Evolutionary conservation across 2,113 vertebrate genomes (phyloP), one percentile per base, ranked within the genome.

Genomic region (Neogobius melanostomus): DNA sequence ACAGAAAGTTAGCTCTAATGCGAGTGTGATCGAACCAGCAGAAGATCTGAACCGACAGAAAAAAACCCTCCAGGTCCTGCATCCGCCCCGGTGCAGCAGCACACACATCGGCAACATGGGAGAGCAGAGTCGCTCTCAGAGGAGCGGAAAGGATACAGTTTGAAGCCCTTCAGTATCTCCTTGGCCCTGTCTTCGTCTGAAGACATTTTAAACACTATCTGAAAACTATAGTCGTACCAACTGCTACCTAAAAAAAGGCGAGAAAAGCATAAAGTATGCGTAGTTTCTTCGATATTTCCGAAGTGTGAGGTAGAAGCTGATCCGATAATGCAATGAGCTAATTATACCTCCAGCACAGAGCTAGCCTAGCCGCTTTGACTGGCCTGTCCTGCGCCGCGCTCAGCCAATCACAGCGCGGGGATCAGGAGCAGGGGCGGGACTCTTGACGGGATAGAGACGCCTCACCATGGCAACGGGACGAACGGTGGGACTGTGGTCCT

Each of bases 111-210:
- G 11, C 4, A 51, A 5, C 68, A 45, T 5, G 28, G 28, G 28
- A 36, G 28, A 36, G 28, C 28, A 36, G 28, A 36, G 28, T 36
- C 28, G 28, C 28, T 21, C 21, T 12, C 59, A 53, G 51, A 16
- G 43, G 36, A 6, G 68, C 42, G 2, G 36, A 14, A 93, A 94
- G 93, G 93, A 94, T 94, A 94, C 93, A 94, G 79, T 90, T 91
- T 93, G 87, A 94, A 94, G 52, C 93, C 93, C 71, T 91, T 93
- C 80, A 94, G 73, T 80, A 94, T 94, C 43, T 93, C 93, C 89
- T 92, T 93, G 85, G 92, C 93, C 83, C 93, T 88, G 91, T 93
- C 92, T 91, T 94, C 92, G 73, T 89, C 89, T 82, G 91, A 92
- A 93, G 93, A 94, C 93, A 94, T 94, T 53, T 82, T 82, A 64